Evolutionary conservation across 2,797 vertebrate species (phyloP).

Genomic region (Sphenopsis melanotis): DNA sequence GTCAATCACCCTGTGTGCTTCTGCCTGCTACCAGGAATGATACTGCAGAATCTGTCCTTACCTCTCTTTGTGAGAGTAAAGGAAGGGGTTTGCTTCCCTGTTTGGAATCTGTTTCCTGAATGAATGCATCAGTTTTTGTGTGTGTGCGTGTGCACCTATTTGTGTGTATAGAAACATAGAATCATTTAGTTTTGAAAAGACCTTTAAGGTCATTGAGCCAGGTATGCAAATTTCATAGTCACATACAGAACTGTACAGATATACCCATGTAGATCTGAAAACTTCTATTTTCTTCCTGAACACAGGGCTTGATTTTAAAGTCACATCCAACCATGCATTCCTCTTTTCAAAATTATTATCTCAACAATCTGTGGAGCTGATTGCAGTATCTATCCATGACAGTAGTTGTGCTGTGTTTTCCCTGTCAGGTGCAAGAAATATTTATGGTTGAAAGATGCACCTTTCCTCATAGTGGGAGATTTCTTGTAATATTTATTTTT

Average conservation of each 20-base stretch:
- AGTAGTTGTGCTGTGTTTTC: neutral
- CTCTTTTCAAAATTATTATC: neutral
- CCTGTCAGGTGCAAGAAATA: neutral
- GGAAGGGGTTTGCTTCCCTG: neutral
- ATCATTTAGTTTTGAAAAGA: neutral
- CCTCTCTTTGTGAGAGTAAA: neutral
- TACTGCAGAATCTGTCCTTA: neutral
- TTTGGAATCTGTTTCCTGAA: neutral
- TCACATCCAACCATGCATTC: neutral
- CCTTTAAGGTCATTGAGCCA: neutral
- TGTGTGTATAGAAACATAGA: neutral
- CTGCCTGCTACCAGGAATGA: neutral
- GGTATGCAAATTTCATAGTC: neutral
- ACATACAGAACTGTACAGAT: neutral
- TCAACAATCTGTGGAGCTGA: neutral
- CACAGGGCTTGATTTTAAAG: neutral
- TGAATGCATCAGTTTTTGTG: neutral
- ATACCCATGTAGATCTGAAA: neutral
- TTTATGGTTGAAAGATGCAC: neutral
- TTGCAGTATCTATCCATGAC: neutral
- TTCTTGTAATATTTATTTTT: neutral
- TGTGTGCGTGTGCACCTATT: fast-evolving
- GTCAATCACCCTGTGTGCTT: neutral
- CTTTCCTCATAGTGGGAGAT: neutral
- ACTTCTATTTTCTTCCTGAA: neutral